phyloP scores from a whole-genome alignment of 2,113 vertebrate genomes.

The Xenus cinereus region DNA sequence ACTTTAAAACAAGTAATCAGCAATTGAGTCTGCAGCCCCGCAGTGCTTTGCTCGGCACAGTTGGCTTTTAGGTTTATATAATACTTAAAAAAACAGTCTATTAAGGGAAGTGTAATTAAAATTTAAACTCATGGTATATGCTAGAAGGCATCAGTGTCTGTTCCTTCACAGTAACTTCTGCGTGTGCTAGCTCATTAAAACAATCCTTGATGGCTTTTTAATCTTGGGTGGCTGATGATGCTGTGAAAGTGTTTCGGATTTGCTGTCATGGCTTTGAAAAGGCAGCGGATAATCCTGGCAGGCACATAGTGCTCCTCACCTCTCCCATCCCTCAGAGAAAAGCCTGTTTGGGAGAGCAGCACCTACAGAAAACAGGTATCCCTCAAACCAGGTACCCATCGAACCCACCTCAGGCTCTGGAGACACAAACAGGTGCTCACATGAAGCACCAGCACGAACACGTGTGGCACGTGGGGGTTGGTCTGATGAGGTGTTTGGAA shows the following conservation, averaged over 20 bases:
- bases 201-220: conserved; percentile 25
- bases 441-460: neutral
- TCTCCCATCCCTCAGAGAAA: neutral
- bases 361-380: neutral
- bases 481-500: neutral
- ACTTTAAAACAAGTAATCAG: neutral
- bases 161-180: neutral
- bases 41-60: neutral
- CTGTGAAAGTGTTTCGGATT: neutral
- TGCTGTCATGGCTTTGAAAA: neutral
- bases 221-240: neutral
- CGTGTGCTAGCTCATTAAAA: conserved; percentile 47
- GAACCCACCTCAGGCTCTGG: neutral
- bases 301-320: neutral
- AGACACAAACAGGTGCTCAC: neutral
- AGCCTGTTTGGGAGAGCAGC: neutral
- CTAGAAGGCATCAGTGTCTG: conserved; percentile 22
- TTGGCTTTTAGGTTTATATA: neutral
- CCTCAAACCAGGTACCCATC: neutral
- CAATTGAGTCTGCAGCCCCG: neutral
- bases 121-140: conserved; percentile 27
- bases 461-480: neutral
- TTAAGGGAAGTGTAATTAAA: conserved; percentile 56
- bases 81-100: neutral
- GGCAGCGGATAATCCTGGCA: neutral